Percentiles rank a stretch among this genome's conserved stretches.
Conservation (phyloP, 2,113 vertebrate species). For the Ageneiosus marmoratus region DNA sequence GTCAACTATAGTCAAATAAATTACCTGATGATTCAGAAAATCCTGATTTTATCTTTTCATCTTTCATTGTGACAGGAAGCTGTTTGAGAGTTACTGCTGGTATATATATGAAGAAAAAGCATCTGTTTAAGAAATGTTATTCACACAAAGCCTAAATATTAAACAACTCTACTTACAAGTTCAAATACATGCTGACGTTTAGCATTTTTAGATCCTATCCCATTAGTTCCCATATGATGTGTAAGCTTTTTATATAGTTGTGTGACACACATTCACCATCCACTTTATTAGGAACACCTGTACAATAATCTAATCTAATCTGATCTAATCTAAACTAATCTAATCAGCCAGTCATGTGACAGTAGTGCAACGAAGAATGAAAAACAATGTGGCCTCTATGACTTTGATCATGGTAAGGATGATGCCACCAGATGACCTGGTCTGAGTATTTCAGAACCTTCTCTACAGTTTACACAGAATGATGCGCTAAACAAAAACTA, state of each 20-base stretch:
- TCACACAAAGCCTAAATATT: neutral
- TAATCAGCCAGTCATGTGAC: too few relatives aligned
- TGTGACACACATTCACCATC: neutral
- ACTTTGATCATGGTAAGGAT: neutral
- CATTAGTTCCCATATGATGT: neutral
- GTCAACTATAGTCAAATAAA: neutral
- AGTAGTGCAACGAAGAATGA: too few relatives aligned
- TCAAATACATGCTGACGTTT: too few relatives aligned
- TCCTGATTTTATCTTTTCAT: slow-evolving; percentile 66
- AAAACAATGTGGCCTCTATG: neutral
- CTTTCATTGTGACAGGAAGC: slow-evolving; percentile 64
- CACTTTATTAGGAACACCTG: neutral
- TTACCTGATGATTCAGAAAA: slow-evolving; percentile 77
- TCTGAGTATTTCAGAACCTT: neutral
- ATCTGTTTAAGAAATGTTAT: neutral
- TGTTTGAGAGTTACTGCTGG: slow-evolving; percentile 60
- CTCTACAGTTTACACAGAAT: neutral
- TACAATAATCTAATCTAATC: neutral
- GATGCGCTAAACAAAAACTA: neutral
- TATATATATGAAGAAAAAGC: slow-evolving; percentile 57
- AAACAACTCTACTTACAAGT: neutral
- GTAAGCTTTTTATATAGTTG: neutral
- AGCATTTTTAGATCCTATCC: neutral
- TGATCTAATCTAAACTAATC: too few relatives aligned
- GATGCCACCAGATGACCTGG: neutral